phyloP scores from a whole-genome alignment of 1,140 invertebrate genomes.

The Aradophagus sp. region DNA sequence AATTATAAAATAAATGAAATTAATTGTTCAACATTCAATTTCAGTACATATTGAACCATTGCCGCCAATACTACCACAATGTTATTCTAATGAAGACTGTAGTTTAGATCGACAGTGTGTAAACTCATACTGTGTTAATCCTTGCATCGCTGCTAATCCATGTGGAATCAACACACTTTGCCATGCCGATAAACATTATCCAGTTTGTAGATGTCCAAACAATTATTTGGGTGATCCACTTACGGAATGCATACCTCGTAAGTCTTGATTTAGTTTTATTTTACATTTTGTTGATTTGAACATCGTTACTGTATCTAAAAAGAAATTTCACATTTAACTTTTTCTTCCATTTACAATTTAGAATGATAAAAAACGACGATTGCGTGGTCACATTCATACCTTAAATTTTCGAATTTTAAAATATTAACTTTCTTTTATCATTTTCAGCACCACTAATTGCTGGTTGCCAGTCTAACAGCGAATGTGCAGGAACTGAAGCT shows the following conservation, averaged over 20 bases:
- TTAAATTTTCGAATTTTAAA: too few relatives aligned
- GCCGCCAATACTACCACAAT: slow-evolving; percentile 78
- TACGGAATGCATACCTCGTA: slow-evolving; percentile 84
- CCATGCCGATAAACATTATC: slow-evolving; percentile 82
- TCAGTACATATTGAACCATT: slow-evolving; percentile 74
- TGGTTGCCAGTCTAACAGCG: slow-evolving; percentile 85
- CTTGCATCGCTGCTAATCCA: slow-evolving; percentile 80
- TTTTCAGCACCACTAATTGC: slow-evolving; percentile 75
- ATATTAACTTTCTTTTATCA: too few relatives aligned
- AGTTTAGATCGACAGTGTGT: slow-evolving; percentile 82
- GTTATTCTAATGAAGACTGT: slow-evolving; percentile 85
- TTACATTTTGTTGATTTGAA: too few relatives aligned
- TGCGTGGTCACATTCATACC: too few relatives aligned
- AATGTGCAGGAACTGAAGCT: slow-evolving; percentile 85
- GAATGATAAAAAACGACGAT: too few relatives aligned
- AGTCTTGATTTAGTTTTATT: slow-evolving; percentile 72
- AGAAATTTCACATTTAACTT: too few relatives aligned
- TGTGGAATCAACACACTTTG: slow-evolving; percentile 88
- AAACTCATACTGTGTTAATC: slow-evolving; percentile 85
- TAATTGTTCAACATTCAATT: not conserved
- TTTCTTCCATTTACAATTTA: too few relatives aligned
- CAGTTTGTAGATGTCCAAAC: slow-evolving; percentile 86
- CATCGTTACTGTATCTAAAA: too few relatives aligned
- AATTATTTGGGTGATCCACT: slow-evolving; percentile 85
- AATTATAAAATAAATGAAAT: too few relatives aligned